Base-by-base conservation (phyloP, 53 echinoderm and acorn worm genomes). In the Echinometra lucunter region DNA sequence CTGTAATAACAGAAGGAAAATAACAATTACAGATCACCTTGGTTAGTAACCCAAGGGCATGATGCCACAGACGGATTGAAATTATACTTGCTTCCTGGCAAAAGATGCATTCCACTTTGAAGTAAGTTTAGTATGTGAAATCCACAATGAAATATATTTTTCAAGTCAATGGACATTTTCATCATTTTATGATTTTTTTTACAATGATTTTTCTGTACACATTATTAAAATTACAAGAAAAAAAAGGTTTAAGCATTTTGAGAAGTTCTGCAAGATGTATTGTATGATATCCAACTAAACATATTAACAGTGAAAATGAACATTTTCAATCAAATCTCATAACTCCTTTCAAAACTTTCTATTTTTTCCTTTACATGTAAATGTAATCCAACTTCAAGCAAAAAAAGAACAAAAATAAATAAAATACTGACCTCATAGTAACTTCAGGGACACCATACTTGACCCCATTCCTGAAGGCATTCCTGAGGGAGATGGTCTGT, bases 391-490 rank as follows among this genome's bases (percentile, higher is more conserved):
- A 45, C 0, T 49, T 45, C 9, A 35, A 17, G 37, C 21, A 30
- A 57, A 89, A 83, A 83, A 6, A 83, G n/a, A 83, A 21, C 6
- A 28, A 49, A 83, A 72, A 34, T 30, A 13, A 2, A 1, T 34
- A 34, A 2, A 1, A 72, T 72, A 57, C 95, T 57, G 38, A 98
- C 98, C 97, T 96, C 53, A 99, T 96, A 38, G 99, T 99, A 10
- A 98, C 96, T 94, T 98, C 97, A 63, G 96, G 99, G 45, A 98
- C 94, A 56, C 96, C 96, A 93, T 94, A 97, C 95, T 99, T 96
- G 91, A 96, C 95, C 17, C 98, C 98, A 95, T 99, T 99, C 63
- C 98, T 92, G 95, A 94, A 98, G n/a, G 99, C 93, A 88, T 96
- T 96, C 88, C 88, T 98, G 2, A 99, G 95, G 23, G 98, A 97